Conservation (phyloP, 2,113 vertebrate genomes). For the Spheniscus mendiculus region DNA sequence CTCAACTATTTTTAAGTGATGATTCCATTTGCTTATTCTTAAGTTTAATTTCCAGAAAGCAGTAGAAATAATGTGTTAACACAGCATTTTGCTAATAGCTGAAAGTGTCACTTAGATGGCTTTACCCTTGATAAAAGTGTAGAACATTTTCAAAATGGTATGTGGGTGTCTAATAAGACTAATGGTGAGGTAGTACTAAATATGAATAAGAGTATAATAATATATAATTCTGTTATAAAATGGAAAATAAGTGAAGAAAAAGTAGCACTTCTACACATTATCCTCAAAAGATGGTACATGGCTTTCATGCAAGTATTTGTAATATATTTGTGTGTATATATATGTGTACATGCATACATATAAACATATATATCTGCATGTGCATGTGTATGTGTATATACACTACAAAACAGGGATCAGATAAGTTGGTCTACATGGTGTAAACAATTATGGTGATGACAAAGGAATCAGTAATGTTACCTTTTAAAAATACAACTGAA, state of each 20-base stretch:
- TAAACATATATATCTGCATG: background rate
- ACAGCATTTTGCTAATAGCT: background rate
- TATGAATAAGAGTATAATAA: background rate
- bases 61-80: background rate
- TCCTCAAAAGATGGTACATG: background rate
- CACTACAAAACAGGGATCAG: background rate
- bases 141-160: background rate
- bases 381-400: background rate
- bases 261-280: background rate
- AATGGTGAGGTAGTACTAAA: background rate
- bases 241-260: background rate
- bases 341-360: background rate
- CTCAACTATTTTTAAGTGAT: background rate
- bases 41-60: background rate
- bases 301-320: background rate
- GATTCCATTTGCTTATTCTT: background rate
- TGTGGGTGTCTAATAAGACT: slow-evolving; percentile 11
- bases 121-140: background rate
- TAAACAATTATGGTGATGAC: background rate
- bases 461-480: background rate
- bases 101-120: background rate
- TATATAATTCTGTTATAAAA: background rate
- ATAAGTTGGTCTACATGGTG: background rate
- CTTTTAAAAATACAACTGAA: background rate
- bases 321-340: background rate